Conservation (phyloP, 2,113 vertebrate genomes). For the Puma concolor region DNA sequence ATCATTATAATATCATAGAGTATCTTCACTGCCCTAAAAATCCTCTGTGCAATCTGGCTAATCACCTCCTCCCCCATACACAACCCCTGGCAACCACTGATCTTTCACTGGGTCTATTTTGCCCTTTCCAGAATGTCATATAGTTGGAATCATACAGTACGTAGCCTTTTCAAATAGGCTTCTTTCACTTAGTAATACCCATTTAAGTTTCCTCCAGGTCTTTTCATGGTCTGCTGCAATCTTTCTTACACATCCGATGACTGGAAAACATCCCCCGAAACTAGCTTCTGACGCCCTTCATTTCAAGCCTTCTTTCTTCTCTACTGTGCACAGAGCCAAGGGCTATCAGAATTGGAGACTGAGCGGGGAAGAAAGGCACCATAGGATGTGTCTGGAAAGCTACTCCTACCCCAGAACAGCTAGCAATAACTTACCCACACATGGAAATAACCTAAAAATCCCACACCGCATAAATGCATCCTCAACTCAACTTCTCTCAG, state of each 20-base stretch:
- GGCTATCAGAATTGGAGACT: background rate
- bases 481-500: background rate
- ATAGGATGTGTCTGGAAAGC: background rate
- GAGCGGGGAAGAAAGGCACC: rapidly evolving
- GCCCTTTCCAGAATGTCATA: background rate
- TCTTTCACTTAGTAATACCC: background rate
- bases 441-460: background rate
- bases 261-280: background rate
- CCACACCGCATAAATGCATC: background rate
- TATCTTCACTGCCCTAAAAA: background rate
- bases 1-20: background rate
- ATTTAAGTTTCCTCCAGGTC: background rate
- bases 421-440: background rate
- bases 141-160: background rate
- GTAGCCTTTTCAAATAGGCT: background rate
- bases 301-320: background rate
- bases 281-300: background rate
- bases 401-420: background rate
- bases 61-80: background rate
- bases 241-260: background rate
- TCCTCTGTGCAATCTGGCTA: background rate
- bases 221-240: background rate
- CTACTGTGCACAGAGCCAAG: background rate
- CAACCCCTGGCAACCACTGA: background rate
- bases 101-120: background rate